A percentile compares a stretch with the other conserved stretches of the same genome.
Evolutionary conservation across 2,888 invertebrate genomes (phyloP).

Genomic region (Cosmopolites sordidus): DNA sequence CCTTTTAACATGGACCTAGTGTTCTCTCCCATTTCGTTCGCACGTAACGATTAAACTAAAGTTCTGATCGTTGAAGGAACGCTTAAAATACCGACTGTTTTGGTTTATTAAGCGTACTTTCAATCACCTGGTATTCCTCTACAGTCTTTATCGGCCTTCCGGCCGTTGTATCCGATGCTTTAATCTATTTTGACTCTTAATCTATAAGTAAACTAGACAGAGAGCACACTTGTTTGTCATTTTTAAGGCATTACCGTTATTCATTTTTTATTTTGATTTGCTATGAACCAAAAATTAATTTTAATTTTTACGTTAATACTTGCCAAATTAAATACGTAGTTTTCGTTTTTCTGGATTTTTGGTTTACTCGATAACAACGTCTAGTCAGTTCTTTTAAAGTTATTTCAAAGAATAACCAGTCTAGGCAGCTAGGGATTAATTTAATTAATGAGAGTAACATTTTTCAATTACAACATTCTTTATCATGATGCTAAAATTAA

Average conservation of each 20-base stretch:
- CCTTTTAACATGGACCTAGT: conserved; percentile 27
- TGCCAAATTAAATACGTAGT: no score
- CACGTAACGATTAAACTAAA: not conserved
- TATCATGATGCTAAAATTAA: no score
- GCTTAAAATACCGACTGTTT: conserved; percentile 20
- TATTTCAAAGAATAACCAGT: no score
- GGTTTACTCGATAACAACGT: no score
- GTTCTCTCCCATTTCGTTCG: conserved; percentile 20
- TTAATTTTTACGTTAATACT: conserved; percentile 9
- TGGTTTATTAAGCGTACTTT: conserved; percentile 26
- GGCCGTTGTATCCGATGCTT: conserved; percentile 30
- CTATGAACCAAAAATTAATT: conserved; percentile 12
- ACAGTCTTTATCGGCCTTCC: conserved; percentile 43
- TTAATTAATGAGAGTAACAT: no score
- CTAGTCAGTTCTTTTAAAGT: no score
- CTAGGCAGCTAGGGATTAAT: no score
- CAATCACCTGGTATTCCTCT: conserved; percentile 48
- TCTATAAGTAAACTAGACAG: conserved; percentile 35
- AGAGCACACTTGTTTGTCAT: conserved; percentile 41
- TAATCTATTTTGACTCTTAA: conserved; percentile 21
- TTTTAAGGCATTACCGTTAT: conserved; percentile 36
- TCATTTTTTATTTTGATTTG: conserved; percentile 24
- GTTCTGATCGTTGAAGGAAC: conserved; percentile 3
- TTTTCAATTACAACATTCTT: no score
- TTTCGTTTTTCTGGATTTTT: no score